A percentile compares a stretch with the other conserved stretches of the same genome.
Evolutionary conservation across 2,797 vertebrate species (phyloP).

Genomic region (Pantherophis vulpinus): DNA sequence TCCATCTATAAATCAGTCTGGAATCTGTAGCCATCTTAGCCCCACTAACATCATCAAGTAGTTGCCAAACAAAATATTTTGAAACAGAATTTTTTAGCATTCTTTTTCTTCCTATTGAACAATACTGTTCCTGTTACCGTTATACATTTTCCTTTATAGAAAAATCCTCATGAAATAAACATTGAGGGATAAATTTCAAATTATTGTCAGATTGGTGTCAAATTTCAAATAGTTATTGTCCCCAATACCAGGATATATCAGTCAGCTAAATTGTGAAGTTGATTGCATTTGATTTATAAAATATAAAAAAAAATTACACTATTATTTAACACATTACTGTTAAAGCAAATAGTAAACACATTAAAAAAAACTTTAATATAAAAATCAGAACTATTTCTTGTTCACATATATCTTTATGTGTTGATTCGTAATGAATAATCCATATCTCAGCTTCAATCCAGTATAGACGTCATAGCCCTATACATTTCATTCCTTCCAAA

Average conservation of each 20-base stretch:
- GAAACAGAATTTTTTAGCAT: background rate
- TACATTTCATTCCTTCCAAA: background rate
- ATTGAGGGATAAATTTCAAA: background rate
- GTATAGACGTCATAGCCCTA: constrained; percentile 19
- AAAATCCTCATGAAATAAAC: background rate
- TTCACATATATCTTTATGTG: constrained; percentile 35
- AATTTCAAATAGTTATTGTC: background rate
- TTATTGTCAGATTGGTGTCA: background rate
- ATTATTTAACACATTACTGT: constrained; percentile 1
- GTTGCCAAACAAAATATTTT: too few relatives aligned
- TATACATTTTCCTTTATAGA: background rate
- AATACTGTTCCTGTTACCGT: background rate
- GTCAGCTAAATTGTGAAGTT: constrained; percentile 26
- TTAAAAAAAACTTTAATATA: constrained; percentile 43
- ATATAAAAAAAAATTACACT: constrained; percentile 17
- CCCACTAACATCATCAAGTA: background rate
- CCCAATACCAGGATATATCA: background rate
- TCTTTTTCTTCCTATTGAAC: background rate
- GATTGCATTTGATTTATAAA: constrained; percentile 18
- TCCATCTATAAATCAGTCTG: constrained; percentile 17
- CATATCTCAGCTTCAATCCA: constrained; percentile 32
- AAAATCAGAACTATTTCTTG: constrained; percentile 36
- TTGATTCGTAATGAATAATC: constrained; percentile 31
- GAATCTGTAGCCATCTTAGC: background rate
- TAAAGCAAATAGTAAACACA: constrained; percentile 21